Conservation (phyloP, 2,888 invertebrate genomes). For the Hypomecis atomaria region DNA sequence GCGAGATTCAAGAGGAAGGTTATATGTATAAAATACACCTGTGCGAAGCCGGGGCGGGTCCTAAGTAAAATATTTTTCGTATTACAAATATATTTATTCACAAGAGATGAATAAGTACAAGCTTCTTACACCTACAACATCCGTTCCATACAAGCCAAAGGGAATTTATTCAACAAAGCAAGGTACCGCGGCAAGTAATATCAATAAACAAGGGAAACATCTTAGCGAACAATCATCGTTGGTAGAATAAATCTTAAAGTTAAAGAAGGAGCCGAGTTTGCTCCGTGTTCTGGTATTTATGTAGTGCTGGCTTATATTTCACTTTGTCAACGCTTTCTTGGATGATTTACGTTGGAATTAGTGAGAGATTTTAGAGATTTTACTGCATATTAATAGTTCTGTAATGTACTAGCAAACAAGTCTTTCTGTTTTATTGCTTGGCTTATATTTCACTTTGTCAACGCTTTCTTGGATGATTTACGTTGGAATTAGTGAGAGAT, state of each 20-base stretch:
- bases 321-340: conserved; percentile 7
- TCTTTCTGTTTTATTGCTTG: not conserved
- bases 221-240: conserved; percentile 14
- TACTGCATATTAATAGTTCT: too few relatives aligned
- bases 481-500: not conserved
- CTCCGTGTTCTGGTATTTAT: not conserved
- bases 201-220: conserved; percentile 21
- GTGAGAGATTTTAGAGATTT: not conserved
- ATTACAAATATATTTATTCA: too few relatives aligned
- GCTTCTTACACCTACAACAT: too few relatives aligned
- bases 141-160: too few relatives aligned
- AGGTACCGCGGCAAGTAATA: conserved; percentile 6
- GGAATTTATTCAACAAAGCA: too few relatives aligned
- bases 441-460: too few relatives aligned
- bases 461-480: not conserved
- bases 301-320: conserved; percentile 7
- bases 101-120: too few relatives aligned
- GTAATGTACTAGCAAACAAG: too few relatives aligned
- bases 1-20: too few relatives aligned
- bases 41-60: too few relatives aligned
- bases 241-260: conserved; percentile 14
- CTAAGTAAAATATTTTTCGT: too few relatives aligned
- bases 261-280: conserved; percentile 11
- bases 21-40: too few relatives aligned
- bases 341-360: not conserved